phyloP scores from a whole-genome alignment of 2,797 vertebrate genomes.

The Pipistrellus pygmaeus region DNA sequence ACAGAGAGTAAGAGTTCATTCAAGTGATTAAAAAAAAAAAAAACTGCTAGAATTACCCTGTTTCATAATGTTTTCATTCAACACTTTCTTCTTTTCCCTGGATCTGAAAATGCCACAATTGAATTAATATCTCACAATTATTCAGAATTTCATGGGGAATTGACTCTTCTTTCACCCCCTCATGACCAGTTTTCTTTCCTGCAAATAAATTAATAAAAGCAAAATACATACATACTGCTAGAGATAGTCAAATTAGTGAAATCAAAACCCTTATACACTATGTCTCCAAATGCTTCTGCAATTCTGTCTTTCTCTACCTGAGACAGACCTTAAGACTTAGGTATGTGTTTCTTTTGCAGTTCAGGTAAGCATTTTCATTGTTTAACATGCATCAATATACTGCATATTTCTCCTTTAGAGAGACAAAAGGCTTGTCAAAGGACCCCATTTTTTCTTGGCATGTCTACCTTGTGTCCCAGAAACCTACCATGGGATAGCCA shows the following conservation, averaged over 20 bases:
- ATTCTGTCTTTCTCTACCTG: background rate
- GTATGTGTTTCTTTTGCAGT: background rate
- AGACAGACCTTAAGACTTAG: background rate
- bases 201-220: background rate
- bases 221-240: background rate
- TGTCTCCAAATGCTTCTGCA: background rate
- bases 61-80: background rate
- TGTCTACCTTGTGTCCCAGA: background rate
- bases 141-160: background rate
- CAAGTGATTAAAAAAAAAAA: background rate
- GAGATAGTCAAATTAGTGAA: background rate
- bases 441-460: background rate
- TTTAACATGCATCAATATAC: background rate
- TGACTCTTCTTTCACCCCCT: background rate
- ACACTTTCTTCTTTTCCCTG: background rate
- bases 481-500: background rate
- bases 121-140: background rate
- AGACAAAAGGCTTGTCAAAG: background rate
- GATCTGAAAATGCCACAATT: background rate
- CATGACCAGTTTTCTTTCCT: background rate
- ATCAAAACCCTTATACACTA: background rate
- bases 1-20: background rate
- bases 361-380: constrained; percentile 4
- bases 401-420: background rate
- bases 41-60: background rate